Evolutionary conservation across 2,797 vertebrate species (phyloP).

Genomic region (Trematomus bernacchii): DNA sequence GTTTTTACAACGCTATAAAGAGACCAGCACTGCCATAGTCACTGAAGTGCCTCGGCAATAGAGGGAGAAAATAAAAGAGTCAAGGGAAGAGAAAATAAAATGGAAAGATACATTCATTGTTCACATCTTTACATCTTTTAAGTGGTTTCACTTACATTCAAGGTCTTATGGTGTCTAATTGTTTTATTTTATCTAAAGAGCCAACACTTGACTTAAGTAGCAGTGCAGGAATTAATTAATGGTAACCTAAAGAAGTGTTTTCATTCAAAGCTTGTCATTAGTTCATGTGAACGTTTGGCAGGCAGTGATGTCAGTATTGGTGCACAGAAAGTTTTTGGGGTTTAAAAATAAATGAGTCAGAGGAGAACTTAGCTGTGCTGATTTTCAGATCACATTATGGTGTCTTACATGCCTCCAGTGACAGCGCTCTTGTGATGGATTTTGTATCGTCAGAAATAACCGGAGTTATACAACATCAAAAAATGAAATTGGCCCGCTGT

Average conservation of each 20-base stretch:
- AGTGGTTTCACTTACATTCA: conserved; percentile 8
- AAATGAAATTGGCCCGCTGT: neutral
- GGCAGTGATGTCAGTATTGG: neutral
- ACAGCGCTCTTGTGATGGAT: neutral
- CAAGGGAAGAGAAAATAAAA: neutral
- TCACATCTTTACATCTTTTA: neutral
- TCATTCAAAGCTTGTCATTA: conserved; percentile 2
- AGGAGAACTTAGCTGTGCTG: neutral
- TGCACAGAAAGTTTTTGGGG: neutral
- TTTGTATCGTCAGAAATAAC: neutral
- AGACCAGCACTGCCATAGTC: neutral
- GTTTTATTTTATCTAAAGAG: conserved; percentile 16
- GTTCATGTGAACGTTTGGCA: neutral
- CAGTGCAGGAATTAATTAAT: neutral
- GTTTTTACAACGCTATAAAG: conserved; percentile 43
- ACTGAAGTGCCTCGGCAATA: conserved; percentile 3
- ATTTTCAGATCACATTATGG: neutral
- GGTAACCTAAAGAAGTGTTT: neutral
- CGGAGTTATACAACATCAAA: neutral
- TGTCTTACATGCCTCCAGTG: neutral
- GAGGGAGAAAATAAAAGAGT: conserved; percentile 1
- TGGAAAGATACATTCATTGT: neutral
- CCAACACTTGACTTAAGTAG: neutral
- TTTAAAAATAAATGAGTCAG: neutral
- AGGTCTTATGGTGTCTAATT: neutral